Base-by-base conservation (phyloP, 2,113 vertebrate genomes). In the Eurystomus gularis region DNA sequence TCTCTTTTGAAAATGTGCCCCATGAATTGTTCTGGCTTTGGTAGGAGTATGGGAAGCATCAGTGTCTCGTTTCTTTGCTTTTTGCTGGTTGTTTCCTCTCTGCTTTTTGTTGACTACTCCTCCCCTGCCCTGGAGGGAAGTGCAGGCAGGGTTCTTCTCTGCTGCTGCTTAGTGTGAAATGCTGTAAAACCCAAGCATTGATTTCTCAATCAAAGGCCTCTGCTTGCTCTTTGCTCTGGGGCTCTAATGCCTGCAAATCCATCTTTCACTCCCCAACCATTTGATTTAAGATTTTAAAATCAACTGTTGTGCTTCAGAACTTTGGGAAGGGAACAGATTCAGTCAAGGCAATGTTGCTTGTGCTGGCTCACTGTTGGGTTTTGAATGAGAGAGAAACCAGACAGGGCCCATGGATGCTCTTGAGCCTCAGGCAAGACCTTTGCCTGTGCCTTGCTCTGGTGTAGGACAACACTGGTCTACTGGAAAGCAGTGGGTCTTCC, bases 191-290 rank as follows among this genome's bases (percentile, higher is more conserved):
- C 55, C 60, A 39, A 7, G 82, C 82, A 81, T 66, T 83, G 96
- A 95, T 96, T 96, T 93, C 88, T 90, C 85, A 72, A 48, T 94
- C 90, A 78, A 78, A 94, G 86, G 76, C 80, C 68, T 73, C 93
- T 80, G 66, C 65, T 44, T 94, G 82, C 71, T 93, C 76, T 90
- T 93, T 14, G 10, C 10, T 52, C 89, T 80, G 66, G 44, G 65
- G 35, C 78, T 96, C 76, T 88, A 90, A 51, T 65, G 82, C 88
- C 86, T 86, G 76, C 60, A 93, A 86, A 93, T 90, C 77, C 90
- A 84, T 95, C 85, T 93, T 88, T 75, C 17, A 4, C 66, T 92
- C 82, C 68, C 42, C 31, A 64, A 15, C 1, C 5, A 20, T 86
- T 77, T 60, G 75, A 80, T 86, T 66, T 42, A 62, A 80, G 88